These are phyloP conservation scores for Cyanistes caeruleus DNA, from an alignment of 2,113 vertebrate species.

Conservation along the genomic window DNA sequence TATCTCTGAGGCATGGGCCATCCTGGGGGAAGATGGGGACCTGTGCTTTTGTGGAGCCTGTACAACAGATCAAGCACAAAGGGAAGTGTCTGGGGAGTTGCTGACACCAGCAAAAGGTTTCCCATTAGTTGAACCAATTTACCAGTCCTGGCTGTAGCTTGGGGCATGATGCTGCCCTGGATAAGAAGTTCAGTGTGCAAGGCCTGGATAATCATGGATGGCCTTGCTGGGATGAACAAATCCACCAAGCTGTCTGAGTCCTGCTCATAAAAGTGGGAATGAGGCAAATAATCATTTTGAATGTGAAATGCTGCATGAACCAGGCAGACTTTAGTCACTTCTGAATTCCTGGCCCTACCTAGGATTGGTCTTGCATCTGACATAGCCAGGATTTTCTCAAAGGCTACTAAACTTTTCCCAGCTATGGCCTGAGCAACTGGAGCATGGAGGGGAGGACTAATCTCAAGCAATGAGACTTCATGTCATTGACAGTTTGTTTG, in stretches of 20 bases:
- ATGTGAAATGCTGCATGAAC: not conserved
- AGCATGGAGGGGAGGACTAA: not conserved
- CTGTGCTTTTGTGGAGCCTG: not conserved
- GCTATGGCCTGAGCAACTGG: not conserved
- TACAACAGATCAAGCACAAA: not conserved
- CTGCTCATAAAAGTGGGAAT: not conserved
- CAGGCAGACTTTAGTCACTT: not conserved
- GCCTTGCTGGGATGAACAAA: not conserved
- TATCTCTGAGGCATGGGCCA: not conserved
- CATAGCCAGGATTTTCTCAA: not conserved
- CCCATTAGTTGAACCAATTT: not conserved
- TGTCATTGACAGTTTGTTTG: not conserved
- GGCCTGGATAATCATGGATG: not conserved
- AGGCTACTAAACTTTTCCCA: not conserved
- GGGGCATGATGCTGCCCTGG: not conserved
- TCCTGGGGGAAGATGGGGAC: fast-evolving
- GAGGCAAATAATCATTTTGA: not conserved
- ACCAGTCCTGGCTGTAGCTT: not conserved
- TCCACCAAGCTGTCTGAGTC: not conserved
- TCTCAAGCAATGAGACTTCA: not conserved
- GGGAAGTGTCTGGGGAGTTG: not conserved
- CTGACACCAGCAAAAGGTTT: not conserved
- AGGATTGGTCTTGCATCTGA: not conserved
- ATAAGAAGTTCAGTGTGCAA: not conserved
- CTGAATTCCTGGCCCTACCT: not conserved